These are phyloP conservation scores for Drosophila sproati DNA, from an alignment of 1,140 invertebrate genomes.

Conservation along the genomic window DNA sequence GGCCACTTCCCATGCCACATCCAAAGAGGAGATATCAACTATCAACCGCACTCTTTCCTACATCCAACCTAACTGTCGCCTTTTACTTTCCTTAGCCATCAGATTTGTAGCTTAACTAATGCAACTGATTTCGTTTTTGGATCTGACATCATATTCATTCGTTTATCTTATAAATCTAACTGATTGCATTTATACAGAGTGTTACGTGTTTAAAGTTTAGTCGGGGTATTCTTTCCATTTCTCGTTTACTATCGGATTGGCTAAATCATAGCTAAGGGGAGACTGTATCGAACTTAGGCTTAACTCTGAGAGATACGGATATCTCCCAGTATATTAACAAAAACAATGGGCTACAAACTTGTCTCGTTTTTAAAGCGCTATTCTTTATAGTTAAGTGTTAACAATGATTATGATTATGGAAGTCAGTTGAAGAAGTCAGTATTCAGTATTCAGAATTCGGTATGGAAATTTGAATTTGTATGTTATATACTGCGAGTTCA, in stretches of 20 bases:
- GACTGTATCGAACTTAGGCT: conserved; percentile 16
- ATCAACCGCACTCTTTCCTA: neutral
- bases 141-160: conserved; percentile 40
- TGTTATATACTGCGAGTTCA: conserved; percentile 50
- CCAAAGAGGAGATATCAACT: neutral
- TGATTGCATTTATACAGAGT: conserved; percentile 84
- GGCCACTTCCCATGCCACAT: conserved; percentile 17
- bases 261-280: conserved; percentile 16
- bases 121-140: conserved; percentile 30
- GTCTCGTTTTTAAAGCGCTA: conserved; percentile 63
- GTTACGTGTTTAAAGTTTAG: conserved; percentile 42
- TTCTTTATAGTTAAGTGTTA: conserved; percentile 80
- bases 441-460: conserved; percentile 39
- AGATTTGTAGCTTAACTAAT: conserved; percentile 58
- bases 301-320: neutral
- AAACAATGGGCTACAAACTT: conserved; percentile 28
- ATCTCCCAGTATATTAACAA: conserved; percentile 5
- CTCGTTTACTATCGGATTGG: conserved; percentile 12
- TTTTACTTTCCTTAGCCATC: conserved; percentile 30
- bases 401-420: conserved; percentile 83
- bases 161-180: conserved; percentile 77
- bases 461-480: conserved; percentile 67
- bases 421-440: conserved; percentile 81
- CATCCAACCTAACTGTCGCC: neutral
- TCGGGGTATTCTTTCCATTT: conserved; percentile 24